phyloP scores from a whole-genome alignment of 2,113 vertebrate species.

The Echinops telfairi region DNA sequence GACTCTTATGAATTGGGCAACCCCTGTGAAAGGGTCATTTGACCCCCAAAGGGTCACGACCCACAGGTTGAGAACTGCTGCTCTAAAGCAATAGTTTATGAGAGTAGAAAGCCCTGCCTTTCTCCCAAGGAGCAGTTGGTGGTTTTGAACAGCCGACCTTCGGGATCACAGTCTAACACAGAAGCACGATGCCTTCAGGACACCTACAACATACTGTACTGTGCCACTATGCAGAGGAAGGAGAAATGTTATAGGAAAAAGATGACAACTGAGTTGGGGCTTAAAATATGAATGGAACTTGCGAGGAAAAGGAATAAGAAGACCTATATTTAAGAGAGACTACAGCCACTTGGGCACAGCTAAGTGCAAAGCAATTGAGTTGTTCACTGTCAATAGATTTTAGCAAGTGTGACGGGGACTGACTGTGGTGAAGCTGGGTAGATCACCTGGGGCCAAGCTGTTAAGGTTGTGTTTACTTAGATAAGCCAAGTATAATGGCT shows the following conservation, averaged over 20 bases:
- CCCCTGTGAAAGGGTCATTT: too few relatives aligned
- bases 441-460: not conserved
- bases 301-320: not conserved
- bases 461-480: not conserved
- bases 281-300: not conserved
- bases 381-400: conserved; percentile 2
- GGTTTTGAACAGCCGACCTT: too few relatives aligned
- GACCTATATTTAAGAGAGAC: conserved; percentile 23
- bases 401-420: conserved; percentile 26
- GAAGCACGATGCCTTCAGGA: not conserved
- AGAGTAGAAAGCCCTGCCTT: too few relatives aligned
- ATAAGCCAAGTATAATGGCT: not conserved
- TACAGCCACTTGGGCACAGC: conserved; percentile 12
- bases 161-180: too few relatives aligned
- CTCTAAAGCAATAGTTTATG: too few relatives aligned
- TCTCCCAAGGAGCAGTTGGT: too few relatives aligned
- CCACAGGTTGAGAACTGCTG: too few relatives aligned
- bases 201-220: too few relatives aligned
- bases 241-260: too few relatives aligned
- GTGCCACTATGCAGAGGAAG: too few relatives aligned
- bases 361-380: not conserved
- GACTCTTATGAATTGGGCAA: too few relatives aligned
- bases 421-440: not conserved
- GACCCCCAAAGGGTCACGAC: too few relatives aligned
- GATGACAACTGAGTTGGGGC: not conserved